phyloP scores from a whole-genome alignment of 2,888 invertebrate genomes.

The Apamea monoglypha region DNA sequence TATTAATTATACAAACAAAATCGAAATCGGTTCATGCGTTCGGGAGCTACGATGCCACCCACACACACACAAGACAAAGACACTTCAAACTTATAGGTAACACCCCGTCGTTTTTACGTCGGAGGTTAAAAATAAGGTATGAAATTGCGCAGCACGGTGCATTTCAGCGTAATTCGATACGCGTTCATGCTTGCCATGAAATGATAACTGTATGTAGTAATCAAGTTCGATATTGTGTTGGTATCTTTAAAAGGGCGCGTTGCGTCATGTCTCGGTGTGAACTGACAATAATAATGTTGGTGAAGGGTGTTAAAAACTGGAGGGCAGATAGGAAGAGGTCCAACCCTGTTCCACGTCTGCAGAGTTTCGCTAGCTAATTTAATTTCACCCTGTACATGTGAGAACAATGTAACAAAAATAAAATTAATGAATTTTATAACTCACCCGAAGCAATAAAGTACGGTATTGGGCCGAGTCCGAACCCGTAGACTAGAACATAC shows the following conservation, averaged over 20 bases:
- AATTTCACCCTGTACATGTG: too few relatives aligned
- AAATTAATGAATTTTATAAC: slow-evolving; percentile 37
- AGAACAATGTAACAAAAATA: too few relatives aligned
- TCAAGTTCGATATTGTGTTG: not conserved
- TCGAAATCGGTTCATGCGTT: too few relatives aligned
- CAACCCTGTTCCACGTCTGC: not conserved
- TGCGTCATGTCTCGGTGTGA: not conserved
- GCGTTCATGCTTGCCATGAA: not conserved
- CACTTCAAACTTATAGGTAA: too few relatives aligned
- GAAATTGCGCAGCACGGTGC: not conserved
- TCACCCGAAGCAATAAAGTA: slow-evolving; percentile 95
- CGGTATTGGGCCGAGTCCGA: slow-evolving; percentile 96
- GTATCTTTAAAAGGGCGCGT: not conserved
- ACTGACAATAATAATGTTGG: not conserved
- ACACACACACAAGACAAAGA: too few relatives aligned
- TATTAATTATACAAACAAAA: not conserved
- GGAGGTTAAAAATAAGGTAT: not conserved
- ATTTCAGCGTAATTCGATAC: not conserved
- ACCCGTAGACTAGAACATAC: slow-evolving; percentile 95
- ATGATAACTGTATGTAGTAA: not conserved
- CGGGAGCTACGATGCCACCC: too few relatives aligned
- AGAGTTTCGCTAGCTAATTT: too few relatives aligned
- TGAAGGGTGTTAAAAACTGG: not conserved
- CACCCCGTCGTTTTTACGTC: too few relatives aligned
- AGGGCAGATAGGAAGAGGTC: not conserved